A percentile compares a stretch with the other conserved stretches of the same genome.
Evolutionary conservation across 2,888 invertebrate species (phyloP).

Genomic region (Aleiodes testaceus): DNA sequence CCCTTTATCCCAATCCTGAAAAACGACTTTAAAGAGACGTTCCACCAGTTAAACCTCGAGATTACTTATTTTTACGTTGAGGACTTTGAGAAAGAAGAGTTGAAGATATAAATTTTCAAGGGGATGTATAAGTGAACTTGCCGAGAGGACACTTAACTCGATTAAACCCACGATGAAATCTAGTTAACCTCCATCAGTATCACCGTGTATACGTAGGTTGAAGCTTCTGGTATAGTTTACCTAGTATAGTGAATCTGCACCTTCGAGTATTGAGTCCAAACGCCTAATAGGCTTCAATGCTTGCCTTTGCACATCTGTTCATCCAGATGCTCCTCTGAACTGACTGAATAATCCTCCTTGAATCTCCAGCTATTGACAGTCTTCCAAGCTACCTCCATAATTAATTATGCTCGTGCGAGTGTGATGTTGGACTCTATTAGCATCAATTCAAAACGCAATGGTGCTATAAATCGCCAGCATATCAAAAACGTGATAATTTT

Average conservation of each 20-base stretch:
- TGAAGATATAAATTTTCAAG: background rate
- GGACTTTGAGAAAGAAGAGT: background rate
- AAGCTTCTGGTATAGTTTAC: slow-evolving; percentile 9
- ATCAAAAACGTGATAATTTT: too few relatives aligned
- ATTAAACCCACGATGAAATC: slow-evolving; percentile 45
- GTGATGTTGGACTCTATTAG: background rate
- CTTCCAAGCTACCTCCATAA: background rate
- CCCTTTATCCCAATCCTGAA: too few relatives aligned
- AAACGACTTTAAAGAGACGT: too few relatives aligned
- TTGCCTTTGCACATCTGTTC: background rate
- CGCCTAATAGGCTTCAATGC: slow-evolving; percentile 6
- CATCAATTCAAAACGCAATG: too few relatives aligned
- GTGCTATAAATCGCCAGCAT: too few relatives aligned
- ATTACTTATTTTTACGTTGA: too few relatives aligned
- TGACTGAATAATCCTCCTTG: background rate
- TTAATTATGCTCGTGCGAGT: too few relatives aligned
- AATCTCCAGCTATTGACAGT: background rate
- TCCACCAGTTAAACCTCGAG: too few relatives aligned
- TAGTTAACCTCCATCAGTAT: slow-evolving; percentile 44
- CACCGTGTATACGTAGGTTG: slow-evolving; percentile 33
- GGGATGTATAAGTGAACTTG: slow-evolving; percentile 7
- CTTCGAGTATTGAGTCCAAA: slow-evolving; percentile 34
- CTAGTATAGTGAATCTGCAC: slow-evolving; percentile 8
- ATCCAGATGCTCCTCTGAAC: background rate
- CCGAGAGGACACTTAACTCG: slow-evolving; percentile 43